A percentile compares a stretch with the other conserved stretches of the same genome.
These are phyloP conservation scores for Macquaria ambigua DNA, from an alignment of 2,113 vertebrate species.

Conservation along the genomic window DNA sequence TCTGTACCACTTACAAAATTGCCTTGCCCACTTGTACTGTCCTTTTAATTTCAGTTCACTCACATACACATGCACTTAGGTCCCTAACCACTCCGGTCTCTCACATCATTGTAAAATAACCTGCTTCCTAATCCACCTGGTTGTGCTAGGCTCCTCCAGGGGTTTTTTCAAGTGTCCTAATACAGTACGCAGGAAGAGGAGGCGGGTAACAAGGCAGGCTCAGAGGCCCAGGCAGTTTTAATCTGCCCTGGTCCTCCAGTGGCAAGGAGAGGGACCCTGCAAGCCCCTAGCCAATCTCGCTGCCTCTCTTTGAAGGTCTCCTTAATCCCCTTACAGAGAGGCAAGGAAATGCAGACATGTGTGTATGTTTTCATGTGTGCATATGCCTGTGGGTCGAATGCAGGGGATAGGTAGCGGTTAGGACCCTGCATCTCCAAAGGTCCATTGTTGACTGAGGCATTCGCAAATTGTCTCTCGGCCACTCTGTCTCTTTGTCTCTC, in stretches of 20 bases:
- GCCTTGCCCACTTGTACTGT: slow-evolving; percentile 48
- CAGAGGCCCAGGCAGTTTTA: slow-evolving; percentile 71
- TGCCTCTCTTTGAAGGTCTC: slow-evolving; percentile 82
- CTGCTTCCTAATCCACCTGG: slow-evolving; percentile 78
- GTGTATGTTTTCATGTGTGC: slow-evolving; percentile 28
- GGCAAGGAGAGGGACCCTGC: slow-evolving; percentile 68
- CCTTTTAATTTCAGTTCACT: slow-evolving; percentile 67
- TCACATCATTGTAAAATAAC: slow-evolving; percentile 68
- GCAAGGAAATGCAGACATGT: slow-evolving; percentile 68
- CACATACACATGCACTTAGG: slow-evolving; percentile 29
- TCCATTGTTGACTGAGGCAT: slow-evolving; percentile 36
- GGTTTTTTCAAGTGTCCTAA: slow-evolving; percentile 47
- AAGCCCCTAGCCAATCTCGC: slow-evolving; percentile 73
- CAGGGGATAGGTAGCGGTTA: slow-evolving; percentile 35
- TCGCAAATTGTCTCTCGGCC: slow-evolving; percentile 29
- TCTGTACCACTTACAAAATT: slow-evolving; percentile 59
- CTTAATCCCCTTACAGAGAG: slow-evolving; percentile 81
- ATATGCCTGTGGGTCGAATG: slow-evolving; percentile 23
- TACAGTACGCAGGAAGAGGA: slow-evolving; percentile 50
- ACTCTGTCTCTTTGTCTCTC: slow-evolving; percentile 35
- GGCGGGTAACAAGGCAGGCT: slow-evolving; percentile 54
- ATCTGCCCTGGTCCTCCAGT: slow-evolving; percentile 77
- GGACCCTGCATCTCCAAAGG: slow-evolving; percentile 31
- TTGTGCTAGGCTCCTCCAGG: slow-evolving; percentile 48
- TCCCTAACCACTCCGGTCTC: slow-evolving; percentile 61